Percentiles rank a stretch among this genome's conserved stretches.
Evolutionary conservation across 2,113 vertebrate genomes (phyloP).

Genomic region (Boulengeromyrus knoepffleri): DNA sequence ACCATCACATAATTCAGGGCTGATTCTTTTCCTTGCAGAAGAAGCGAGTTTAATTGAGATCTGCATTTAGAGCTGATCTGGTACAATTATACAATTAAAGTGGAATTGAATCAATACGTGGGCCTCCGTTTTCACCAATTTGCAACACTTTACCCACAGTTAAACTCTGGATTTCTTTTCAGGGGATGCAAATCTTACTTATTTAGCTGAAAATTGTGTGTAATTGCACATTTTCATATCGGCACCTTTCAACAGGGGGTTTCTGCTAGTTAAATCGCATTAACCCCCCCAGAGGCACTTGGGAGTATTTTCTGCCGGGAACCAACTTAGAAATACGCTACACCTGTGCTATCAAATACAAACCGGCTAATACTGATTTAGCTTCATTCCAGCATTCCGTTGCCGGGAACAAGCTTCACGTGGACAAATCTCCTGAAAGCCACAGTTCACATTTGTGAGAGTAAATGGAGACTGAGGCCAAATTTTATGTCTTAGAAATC

Average conservation of each 20-base stretch:
- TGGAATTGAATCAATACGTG: slow-evolving; percentile 69
- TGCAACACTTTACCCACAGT: slow-evolving; percentile 70
- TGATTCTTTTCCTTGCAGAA: slow-evolving; percentile 69
- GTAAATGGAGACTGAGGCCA: neutral
- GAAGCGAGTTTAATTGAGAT: slow-evolving; percentile 73
- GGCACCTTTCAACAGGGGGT: slow-evolving; percentile 70
- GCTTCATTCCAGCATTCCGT: neutral
- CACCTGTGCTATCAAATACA: slow-evolving; percentile 65
- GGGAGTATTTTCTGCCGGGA: slow-evolving; percentile 38
- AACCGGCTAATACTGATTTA: slow-evolving; percentile 54
- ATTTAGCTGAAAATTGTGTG: slow-evolving; percentile 68
- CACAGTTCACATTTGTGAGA: neutral
- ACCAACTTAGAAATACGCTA: slow-evolving; percentile 57
- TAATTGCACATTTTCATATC: slow-evolving; percentile 73
- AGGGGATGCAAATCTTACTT: slow-evolving; percentile 70
- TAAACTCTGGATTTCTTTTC: slow-evolving; percentile 66
- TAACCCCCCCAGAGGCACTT: slow-evolving; percentile 7
- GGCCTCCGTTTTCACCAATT: slow-evolving; percentile 70
- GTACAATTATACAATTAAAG: slow-evolving; percentile 74
- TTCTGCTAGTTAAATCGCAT: slow-evolving; percentile 39
- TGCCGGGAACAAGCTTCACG: neutral
- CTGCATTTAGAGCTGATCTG: slow-evolving; percentile 66
- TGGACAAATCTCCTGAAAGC: neutral
- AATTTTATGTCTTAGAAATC: neutral
- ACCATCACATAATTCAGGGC: slow-evolving; percentile 61